phyloP scores from a whole-genome alignment of 2,113 vertebrate genomes.

The Zosterops hypoxanthus region DNA sequence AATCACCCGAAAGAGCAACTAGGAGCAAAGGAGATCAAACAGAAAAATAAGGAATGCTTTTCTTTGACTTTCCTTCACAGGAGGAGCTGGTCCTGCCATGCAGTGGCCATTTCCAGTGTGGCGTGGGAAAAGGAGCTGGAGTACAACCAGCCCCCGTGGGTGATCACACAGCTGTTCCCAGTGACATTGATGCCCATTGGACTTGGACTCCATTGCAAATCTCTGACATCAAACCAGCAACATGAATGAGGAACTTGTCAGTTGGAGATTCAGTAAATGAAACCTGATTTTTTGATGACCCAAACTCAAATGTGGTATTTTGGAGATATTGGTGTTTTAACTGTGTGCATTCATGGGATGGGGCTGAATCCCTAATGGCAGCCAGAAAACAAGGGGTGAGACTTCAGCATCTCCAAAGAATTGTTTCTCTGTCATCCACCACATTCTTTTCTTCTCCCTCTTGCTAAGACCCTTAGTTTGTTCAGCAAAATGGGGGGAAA shows the following conservation, averaged over 20 bases:
- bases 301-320: not conserved
- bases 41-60: not conserved
- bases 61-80: not conserved
- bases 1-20: not conserved
- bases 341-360: accelerated
- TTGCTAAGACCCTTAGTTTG: not conserved
- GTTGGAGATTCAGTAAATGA: not conserved
- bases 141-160: accelerated
- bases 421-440: not conserved
- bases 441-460: not conserved
- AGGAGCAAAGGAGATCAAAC: not conserved
- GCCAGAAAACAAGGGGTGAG: not conserved
- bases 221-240: not conserved
- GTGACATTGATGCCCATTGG: not conserved
- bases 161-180: not conserved
- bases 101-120: not conserved
- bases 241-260: not conserved
- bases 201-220: not conserved
- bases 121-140: not conserved
- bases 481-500: not conserved
- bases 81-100: not conserved
- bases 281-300: not conserved
- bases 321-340: not conserved
- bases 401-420: not conserved
- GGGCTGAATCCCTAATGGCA: not conserved